Conservation (phyloP, 1,140 invertebrate species). For the Popillia japonica region DNA sequence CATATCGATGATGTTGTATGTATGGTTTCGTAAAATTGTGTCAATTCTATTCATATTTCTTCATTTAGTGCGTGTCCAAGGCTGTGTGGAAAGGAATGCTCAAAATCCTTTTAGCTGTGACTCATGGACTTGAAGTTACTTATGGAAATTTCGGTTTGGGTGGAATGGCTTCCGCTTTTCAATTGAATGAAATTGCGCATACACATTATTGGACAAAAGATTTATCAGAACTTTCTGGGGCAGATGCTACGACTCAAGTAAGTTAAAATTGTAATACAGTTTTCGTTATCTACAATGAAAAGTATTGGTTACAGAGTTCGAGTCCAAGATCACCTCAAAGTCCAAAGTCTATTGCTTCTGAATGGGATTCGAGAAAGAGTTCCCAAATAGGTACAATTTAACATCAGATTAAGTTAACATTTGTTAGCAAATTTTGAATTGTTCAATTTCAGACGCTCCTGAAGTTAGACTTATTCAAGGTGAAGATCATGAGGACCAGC, state of each 20-base stretch:
- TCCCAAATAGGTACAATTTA: slow-evolving; percentile 60
- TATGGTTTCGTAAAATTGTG: slow-evolving; percentile 48
- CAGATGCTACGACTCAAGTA: slow-evolving; percentile 71
- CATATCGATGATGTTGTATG: slow-evolving; percentile 97
- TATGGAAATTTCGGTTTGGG: slow-evolving; percentile 94
- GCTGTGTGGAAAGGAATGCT: slow-evolving; percentile 97
- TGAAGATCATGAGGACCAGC: slow-evolving; percentile 61
- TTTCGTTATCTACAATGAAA: not conserved
- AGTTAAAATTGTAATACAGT: slow-evolving; percentile 56
- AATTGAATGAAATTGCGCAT: slow-evolving; percentile 96
- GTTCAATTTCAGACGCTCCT: slow-evolving; percentile 59
- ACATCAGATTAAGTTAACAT: not conserved
- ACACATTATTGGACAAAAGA: slow-evolving; percentile 98
- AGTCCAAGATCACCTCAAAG: slow-evolving; percentile 70
- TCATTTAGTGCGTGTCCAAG: slow-evolving; percentile 80
- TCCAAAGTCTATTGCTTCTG: slow-evolving; percentile 65
- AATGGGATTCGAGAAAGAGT: slow-evolving; percentile 65
- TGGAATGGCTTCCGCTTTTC: slow-evolving; percentile 97
- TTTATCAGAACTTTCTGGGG: slow-evolving; percentile 63
- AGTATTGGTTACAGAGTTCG: slow-evolving; percentile 58
- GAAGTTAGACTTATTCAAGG: slow-evolving; percentile 61
- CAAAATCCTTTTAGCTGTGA: slow-evolving; percentile 88
- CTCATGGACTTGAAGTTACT: slow-evolving; percentile 90
- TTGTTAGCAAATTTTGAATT: not conserved
- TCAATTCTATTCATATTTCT: slow-evolving; percentile 45